Percentiles rank a stretch among this genome's conserved stretches.
Conservation (phyloP, 2,797 vertebrate species). For the Hybognathus amarus region DNA sequence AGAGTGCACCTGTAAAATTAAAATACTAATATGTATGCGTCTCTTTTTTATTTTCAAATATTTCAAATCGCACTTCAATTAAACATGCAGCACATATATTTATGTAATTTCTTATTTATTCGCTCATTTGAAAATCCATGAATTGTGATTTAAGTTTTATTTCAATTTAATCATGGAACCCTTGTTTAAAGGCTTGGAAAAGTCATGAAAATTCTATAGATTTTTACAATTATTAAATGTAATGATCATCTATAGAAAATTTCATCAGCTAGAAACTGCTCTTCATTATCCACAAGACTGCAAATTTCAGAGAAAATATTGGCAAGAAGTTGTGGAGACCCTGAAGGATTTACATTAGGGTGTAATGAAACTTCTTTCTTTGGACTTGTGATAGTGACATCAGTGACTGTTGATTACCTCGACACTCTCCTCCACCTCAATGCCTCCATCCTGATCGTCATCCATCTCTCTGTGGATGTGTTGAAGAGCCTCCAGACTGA, state of each 20-base stretch:
- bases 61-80: background rate
- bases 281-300: background rate
- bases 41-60: background rate
- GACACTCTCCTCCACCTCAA: constrained; percentile 82
- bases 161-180: background rate
- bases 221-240: background rate
- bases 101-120: background rate
- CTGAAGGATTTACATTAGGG: background rate
- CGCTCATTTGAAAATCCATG: background rate
- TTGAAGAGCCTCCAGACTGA: constrained; percentile 91
- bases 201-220: background rate
- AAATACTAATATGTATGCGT: background rate
- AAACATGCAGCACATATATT: background rate
- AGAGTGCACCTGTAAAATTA: background rate
- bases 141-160: too few relatives aligned
- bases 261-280: background rate
- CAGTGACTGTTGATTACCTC: constrained; percentile 69
- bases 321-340: background rate
- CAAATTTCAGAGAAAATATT: background rate
- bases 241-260: background rate
- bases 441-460: constrained; percentile 81
- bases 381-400: background rate
- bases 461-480: constrained; percentile 90
- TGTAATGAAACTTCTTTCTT: background rate
- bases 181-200: background rate